A percentile compares a stretch with the other conserved stretches of the same genome.
These are phyloP conservation scores for Mandrillus leucophaeus DNA, from an alignment of 2,113 vertebrate genomes.

Conservation along the genomic window DNA sequence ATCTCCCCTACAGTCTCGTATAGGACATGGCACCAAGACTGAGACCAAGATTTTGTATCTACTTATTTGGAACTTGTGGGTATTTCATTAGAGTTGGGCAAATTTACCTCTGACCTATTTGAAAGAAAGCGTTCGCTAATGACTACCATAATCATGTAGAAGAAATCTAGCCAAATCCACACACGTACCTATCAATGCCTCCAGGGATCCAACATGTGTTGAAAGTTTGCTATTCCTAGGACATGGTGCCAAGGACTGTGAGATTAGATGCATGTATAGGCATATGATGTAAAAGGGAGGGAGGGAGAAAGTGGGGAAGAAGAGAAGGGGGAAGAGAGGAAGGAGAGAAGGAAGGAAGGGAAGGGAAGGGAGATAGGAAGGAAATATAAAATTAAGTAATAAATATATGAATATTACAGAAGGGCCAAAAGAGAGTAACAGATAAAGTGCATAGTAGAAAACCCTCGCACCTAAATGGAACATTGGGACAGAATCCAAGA, in stretches of 20 bases:
- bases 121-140: slow-evolving; percentile 17
- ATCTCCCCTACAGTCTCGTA: not conserved
- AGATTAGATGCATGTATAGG: not conserved
- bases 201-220: not conserved
- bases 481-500: not conserved
- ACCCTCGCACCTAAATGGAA: not conserved
- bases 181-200: not conserved
- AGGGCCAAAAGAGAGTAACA: not conserved
- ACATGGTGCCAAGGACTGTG: not conserved
- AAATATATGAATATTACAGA: not conserved
- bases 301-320: not conserved
- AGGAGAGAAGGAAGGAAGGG: not conserved
- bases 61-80: not conserved
- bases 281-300: not conserved
- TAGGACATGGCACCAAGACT: not conserved
- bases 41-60: not conserved
- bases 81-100: not conserved
- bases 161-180: not conserved
- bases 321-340: not conserved
- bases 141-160: not conserved
- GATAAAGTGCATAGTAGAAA: not conserved
- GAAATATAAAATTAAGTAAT: not conserved
- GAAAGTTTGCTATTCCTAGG: not conserved
- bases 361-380: not conserved
- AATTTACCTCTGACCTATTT: not conserved